Evolutionary conservation across 53 echinoderm and acorn worm genomes (phyloP), one percentile per base, ranked within the genome.

Genomic region (Luidia sarsii): DNA sequence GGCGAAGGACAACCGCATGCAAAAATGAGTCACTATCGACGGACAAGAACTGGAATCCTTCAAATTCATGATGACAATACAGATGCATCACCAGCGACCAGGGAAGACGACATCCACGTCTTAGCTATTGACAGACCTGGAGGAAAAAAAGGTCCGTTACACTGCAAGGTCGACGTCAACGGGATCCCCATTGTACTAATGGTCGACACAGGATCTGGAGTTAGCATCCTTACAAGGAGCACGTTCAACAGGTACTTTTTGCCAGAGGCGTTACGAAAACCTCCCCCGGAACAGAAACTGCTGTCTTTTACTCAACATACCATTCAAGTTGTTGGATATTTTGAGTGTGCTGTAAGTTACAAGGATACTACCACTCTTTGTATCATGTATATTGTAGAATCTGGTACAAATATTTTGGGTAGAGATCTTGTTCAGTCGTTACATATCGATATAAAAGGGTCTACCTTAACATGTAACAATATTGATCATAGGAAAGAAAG

Each of bases 351-450:
- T 22, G 22, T 68, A 3, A 3, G 28, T 30, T 68, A 68, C n/a
- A n/a, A n/a, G n/a, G 48, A 68, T 15, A 29, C 28, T 16, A 30
- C 49, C 30, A 68, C 68, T 68, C 4, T 29, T 25, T n/a, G n/a
- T n/a, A 56, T 27, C 56, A 27, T 56, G 56, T 56, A 56, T 65
- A 20, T 65, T 65, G 68, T 68, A 4, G 68, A 68, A 29, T 48
- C 46, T 2, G 68, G 68, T 24, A 48, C 48, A 4, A 48, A 68
- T 28, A 48, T 68, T 18, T 29, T 68, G 33, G 68, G 48, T 49
- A 46, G 68, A 15, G 68, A 68, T 68, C 48, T 68, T 30, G 31
- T 68, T n/a, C 23, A 68, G 48, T 46, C 68, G 18, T 48, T 68
- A 29, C 68, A 48, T 28, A 68, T 48, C 15, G 48, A 68, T 16